phyloP scores from a whole-genome alignment of 1,140 invertebrate genomes.

The Spodoptera frugiperda region DNA sequence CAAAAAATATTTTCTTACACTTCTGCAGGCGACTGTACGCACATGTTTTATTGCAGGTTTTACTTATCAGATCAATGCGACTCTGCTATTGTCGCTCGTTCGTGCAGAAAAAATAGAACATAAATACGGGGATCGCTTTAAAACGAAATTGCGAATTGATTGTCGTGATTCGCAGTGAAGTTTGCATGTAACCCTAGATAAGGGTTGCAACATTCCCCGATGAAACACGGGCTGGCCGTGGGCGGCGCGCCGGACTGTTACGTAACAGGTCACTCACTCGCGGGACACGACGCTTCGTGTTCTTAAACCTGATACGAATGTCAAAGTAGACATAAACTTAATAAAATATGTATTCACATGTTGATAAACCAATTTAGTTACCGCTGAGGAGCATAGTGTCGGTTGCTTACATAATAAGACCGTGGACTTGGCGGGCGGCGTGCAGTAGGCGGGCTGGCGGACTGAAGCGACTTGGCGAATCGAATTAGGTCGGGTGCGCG shows the following conservation, averaged over 20 bases:
- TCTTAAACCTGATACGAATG: conserved; percentile 22
- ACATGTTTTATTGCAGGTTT: background rate
- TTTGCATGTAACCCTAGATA: conserved; percentile 80
- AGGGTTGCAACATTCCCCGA: conserved; percentile 72
- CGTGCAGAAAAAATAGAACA: conserved; percentile 41
- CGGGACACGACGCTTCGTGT: background rate
- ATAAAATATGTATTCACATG: conserved; percentile 12
- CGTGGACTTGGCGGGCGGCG: conserved; percentile 45
- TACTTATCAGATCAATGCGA: conserved; percentile 40
- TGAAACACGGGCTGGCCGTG: conserved; percentile 60
- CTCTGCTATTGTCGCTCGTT: background rate
- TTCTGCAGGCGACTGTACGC: background rate
- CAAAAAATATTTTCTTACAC: too few species aligned
- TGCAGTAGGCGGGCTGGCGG: conserved; percentile 48
- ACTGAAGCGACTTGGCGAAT: conserved; percentile 61
- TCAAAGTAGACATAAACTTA: background rate
- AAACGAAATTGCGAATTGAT: conserved; percentile 60
- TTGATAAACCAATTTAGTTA: conserved; percentile 43
- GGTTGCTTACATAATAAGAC: conserved; percentile 45
- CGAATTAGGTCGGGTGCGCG: conserved; percentile 73
- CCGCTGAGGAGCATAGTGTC: conserved; percentile 6
- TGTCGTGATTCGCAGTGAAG: conserved; percentile 66
- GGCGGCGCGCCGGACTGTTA: conserved; percentile 49
- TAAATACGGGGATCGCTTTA: conserved; percentile 42
- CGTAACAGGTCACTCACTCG: conserved; percentile 39